Base-by-base conservation (phyloP, 2,113 vertebrate species). In the Proteles cristata region DNA sequence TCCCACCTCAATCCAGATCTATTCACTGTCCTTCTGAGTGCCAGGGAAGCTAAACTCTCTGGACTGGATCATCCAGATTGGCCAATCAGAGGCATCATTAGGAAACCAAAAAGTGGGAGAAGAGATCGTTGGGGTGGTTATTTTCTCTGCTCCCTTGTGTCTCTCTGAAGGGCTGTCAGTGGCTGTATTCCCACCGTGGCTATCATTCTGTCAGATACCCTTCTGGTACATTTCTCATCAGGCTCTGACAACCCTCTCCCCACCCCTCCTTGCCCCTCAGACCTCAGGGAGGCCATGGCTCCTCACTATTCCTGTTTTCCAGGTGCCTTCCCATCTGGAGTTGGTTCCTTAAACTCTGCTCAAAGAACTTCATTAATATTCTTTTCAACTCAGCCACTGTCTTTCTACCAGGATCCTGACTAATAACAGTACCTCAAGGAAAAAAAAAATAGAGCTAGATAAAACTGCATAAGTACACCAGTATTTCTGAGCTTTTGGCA, bases 161-260 rank as follows among this genome's bases (percentile, higher is more conserved):
- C 43, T 28, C 45, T 21, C 35, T 0, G 3, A 28, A 35, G 39
- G 28, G 10, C 83, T 48, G 39, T 58, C 11, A 28, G 21, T 28
- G 43, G n/a, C 53, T 39, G 2, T 4, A 31, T 11, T 26, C 17
- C 71, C n/a, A 10, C 0, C 0, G 4, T 0, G 25, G n/a, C 45
- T 26, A 5, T 33, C 15, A 0, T 26, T n/a, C 50, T 26, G 3
- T 5, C 5, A 25, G 61, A 15, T 35, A 35, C 55, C n/a, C 16
- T 26, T 58, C 90, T 7, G 4, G 11, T 1, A 7, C 39, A 15
- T 33, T 55, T 43, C 83, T 89, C n/a, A 63, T 26, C 61, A 69
- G 69, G 26, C 48, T 65, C 81, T n/a, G 33, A 66, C 28, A 77
- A 17, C n/a, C 11, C 43, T 79, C 61, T n/a, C 66, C 48, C 28